Percentiles rank a stretch among this genome's conserved stretches.
Evolutionary conservation across 1,140 invertebrate species (phyloP).

Genomic region (Microplitis mediator): DNA sequence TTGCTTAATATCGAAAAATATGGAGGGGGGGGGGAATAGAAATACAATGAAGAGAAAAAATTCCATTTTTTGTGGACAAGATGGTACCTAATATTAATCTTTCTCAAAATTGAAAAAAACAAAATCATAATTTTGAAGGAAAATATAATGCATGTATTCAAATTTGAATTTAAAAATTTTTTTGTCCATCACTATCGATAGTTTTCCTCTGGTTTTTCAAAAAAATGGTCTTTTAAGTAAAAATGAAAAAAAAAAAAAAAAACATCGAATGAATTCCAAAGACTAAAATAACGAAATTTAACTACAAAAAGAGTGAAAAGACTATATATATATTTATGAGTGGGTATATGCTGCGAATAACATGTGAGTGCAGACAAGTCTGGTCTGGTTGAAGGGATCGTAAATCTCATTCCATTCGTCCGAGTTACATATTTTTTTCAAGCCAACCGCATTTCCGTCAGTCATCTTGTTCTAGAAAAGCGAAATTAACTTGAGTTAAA

Average conservation of each 20-base stretch:
- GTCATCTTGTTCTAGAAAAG: neutral
- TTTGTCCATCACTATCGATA: too few species aligned
- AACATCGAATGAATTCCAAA: neutral
- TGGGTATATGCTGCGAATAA: slow-evolving; percentile 3
- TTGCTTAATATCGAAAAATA: neutral
- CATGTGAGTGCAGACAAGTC: slow-evolving; percentile 5
- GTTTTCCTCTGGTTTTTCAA: too few species aligned
- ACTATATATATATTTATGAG: neutral
- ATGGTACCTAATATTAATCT: too few species aligned
- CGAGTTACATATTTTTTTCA: slow-evolving; percentile 48
- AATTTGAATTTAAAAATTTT: too few species aligned
- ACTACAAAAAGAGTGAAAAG: neutral
- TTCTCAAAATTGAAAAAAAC: too few species aligned
- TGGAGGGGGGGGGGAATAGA: too few species aligned
- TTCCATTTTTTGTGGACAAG: too few species aligned
- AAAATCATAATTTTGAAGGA: neutral
- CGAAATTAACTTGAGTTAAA: neutral
- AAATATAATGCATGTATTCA: neutral
- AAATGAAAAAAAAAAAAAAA: neutral
- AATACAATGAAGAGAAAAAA: too few species aligned
- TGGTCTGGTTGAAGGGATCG: slow-evolving; percentile 23
- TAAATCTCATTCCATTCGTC: slow-evolving; percentile 46
- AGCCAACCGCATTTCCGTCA: slow-evolving; percentile 3
- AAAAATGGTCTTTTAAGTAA: slow-evolving; percentile 24
- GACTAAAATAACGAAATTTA: neutral